Percentiles rank a stretch among this genome's conserved stretches.
Evolutionary conservation across 2,888 invertebrate genomes (phyloP).

Genomic region (Drosophila seclusa): DNA sequence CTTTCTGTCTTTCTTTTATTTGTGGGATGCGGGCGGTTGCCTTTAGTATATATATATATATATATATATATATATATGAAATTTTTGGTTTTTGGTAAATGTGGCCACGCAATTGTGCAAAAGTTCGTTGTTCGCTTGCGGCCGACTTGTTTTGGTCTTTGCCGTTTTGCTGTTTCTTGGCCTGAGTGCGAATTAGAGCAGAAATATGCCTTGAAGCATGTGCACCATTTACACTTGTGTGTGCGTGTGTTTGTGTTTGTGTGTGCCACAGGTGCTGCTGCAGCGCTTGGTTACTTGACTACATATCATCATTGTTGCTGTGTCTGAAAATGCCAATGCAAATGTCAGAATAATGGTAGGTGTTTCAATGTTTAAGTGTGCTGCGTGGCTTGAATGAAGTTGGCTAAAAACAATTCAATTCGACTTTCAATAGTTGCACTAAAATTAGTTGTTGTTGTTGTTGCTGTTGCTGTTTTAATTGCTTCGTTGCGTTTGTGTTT

Average conservation of each 20-base stretch:
- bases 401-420: constrained; percentile 9
- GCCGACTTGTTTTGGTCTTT: constrained; percentile 11
- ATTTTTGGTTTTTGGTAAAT: constrained; percentile 46
- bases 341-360: constrained; percentile 30
- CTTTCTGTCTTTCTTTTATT: background rate
- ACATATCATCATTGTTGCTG: constrained; percentile 20
- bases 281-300: constrained; percentile 34
- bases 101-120: constrained; percentile 77
- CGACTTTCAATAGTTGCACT: constrained; percentile 17
- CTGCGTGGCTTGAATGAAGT: constrained; percentile 2
- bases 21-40: constrained; percentile 72
- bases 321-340: constrained; percentile 46
- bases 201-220: constrained; percentile 73
- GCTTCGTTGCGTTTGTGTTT: constrained; percentile 58
- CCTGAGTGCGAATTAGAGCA: constrained; percentile 83
- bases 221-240: constrained; percentile 58
- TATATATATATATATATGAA: constrained; percentile 55
- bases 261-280: constrained; percentile 20
- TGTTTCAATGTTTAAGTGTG: constrained; percentile 7
- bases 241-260: constrained; percentile 19
- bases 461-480: constrained; percentile 51
- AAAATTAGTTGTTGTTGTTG: constrained; percentile 38
- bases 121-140: constrained; percentile 61
- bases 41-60: constrained; percentile 65
- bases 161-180: constrained; percentile 55